Percentiles rank a stretch among this genome's conserved stretches.
Evolutionary conservation across 2,797 vertebrate genomes (phyloP).

Genomic region (Chaetodon trifasciatus): DNA sequence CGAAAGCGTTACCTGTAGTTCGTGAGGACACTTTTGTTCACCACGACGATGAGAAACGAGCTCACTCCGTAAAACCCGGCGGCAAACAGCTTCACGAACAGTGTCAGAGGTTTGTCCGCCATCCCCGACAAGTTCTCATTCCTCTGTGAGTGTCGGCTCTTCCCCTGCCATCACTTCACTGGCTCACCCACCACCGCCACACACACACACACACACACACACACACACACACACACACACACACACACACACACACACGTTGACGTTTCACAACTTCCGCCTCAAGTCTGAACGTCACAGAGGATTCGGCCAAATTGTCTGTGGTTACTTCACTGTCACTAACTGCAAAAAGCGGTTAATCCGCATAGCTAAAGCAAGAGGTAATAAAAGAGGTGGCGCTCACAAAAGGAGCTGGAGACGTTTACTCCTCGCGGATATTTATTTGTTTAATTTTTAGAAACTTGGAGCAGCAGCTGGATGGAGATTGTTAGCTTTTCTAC

Average conservation of each 20-base stretch:
- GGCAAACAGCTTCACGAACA: slow-evolving; percentile 90
- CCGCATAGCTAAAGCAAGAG: background rate
- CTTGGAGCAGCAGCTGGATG: background rate
- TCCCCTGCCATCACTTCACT: slow-evolving; percentile 62
- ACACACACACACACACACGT: slow-evolving; percentile 40
- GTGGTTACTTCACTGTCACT: background rate
- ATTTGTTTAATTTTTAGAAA: too few relatives aligned
- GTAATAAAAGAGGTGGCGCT: background rate
- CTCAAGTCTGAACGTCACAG: slow-evolving; percentile 24
- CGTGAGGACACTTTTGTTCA: slow-evolving; percentile 96
- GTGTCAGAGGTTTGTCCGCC: slow-evolving; percentile 90
- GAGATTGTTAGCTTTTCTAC: background rate
- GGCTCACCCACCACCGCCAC: background rate
- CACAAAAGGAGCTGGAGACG: background rate
- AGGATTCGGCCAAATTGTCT: too few relatives aligned
- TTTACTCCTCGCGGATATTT: too few relatives aligned
- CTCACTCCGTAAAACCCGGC: slow-evolving; percentile 94
- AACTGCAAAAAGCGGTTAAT: background rate
- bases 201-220: background rate
- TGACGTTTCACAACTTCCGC: slow-evolving; percentile 88
- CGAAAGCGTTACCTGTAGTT: slow-evolving; percentile 88
- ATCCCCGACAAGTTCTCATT: slow-evolving; percentile 87
- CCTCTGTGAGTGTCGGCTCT: slow-evolving; percentile 58
- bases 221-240: background rate
- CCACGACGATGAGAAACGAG: slow-evolving; percentile 95